Conservation (phyloP, 2,888 invertebrate species). For the Epirrhoe tristata region DNA sequence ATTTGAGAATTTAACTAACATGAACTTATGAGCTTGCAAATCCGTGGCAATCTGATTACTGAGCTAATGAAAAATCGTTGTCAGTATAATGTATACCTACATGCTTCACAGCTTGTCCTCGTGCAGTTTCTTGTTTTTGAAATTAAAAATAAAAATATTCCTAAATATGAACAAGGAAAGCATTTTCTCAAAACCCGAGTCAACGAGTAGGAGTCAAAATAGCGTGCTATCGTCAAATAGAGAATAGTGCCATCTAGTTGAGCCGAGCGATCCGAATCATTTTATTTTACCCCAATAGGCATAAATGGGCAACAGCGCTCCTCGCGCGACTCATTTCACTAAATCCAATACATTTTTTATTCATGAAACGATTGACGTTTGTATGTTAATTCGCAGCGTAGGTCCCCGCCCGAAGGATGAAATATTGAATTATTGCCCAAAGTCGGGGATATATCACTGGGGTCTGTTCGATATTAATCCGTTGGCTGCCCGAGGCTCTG, state of each 20-base stretch:
- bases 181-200: not conserved
- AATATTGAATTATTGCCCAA: conserved; percentile 85
- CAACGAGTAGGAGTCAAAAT: conserved; percentile 43
- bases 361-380: conserved; percentile 86
- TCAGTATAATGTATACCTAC: too few relatives aligned
- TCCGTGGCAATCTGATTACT: too few relatives aligned
- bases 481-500: conserved; percentile 76
- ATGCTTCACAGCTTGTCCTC: too few relatives aligned
- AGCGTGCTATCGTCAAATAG: conserved; percentile 59
- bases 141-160: not conserved
- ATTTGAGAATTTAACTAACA: too few relatives aligned
- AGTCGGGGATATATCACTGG: conserved; percentile 80
- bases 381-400: conserved; percentile 83
- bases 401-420: conserved; percentile 80
- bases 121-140: too few relatives aligned
- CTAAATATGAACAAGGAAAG: conserved; percentile 7
- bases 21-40: too few relatives aligned
- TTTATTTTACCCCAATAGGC: conserved; percentile 76
- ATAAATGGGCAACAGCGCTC: conserved; percentile 65
- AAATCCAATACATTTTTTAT: conserved; percentile 86
- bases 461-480: conserved; percentile 84
- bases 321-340: conserved; percentile 80
- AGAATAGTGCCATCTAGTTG: conserved; percentile 62
- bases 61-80: too few relatives aligned
- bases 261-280: conserved; percentile 65